phyloP scores from a whole-genome alignment of 2,113 vertebrate species.

The Etheostoma spectabile region DNA sequence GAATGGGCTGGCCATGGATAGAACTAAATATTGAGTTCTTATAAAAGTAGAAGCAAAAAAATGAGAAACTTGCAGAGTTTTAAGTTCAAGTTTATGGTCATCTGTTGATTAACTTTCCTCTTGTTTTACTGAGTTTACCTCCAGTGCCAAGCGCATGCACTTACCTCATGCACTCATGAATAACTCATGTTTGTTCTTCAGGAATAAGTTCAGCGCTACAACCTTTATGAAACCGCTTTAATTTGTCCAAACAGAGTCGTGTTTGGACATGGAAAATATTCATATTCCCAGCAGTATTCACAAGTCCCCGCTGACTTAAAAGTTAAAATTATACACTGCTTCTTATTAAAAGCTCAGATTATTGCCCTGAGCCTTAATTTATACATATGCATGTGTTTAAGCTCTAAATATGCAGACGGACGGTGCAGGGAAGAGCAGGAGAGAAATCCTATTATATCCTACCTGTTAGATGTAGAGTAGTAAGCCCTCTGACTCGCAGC shows the following conservation, averaged over 20 bases:
- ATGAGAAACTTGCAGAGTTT: neutral
- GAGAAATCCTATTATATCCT: slow-evolving; percentile 81
- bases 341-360: slow-evolving; percentile 76
- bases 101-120: slow-evolving; percentile 26
- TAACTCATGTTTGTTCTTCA: slow-evolving; percentile 46
- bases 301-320: slow-evolving; percentile 61
- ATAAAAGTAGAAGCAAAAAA: slow-evolving; percentile 14
- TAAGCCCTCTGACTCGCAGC: slow-evolving; percentile 75
- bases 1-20: neutral
- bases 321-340: slow-evolving; percentile 68
- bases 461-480: slow-evolving; percentile 77
- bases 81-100: slow-evolving; percentile 19
- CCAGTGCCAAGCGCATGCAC: neutral
- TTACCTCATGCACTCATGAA: slow-evolving; percentile 29
- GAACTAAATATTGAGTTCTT: neutral
- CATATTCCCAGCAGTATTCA: slow-evolving; percentile 26
- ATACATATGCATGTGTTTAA: slow-evolving; percentile 82
- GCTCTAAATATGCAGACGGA: slow-evolving; percentile 74
- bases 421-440: slow-evolving; percentile 40
- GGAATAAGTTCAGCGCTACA: neutral
- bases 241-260: slow-evolving; percentile 69
- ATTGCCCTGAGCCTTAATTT: slow-evolving; percentile 78
- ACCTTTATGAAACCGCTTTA: slow-evolving; percentile 26
- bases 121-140: neutral
- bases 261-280: slow-evolving; percentile 70